phyloP scores from a whole-genome alignment of 2,113 vertebrate genomes.

The Copsychus sechellarum region DNA sequence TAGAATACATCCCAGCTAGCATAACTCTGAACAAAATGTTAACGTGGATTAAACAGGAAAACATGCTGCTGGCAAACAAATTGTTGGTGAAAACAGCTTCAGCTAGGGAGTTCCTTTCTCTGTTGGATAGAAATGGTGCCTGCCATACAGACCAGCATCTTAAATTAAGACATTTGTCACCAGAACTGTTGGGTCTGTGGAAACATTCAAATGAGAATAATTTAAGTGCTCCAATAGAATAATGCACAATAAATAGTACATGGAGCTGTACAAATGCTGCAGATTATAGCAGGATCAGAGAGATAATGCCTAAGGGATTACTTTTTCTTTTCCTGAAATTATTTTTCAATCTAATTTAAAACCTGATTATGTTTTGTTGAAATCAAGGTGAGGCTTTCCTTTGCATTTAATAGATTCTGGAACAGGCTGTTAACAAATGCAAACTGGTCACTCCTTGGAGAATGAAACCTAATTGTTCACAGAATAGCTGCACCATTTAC shows the following conservation, averaged over 20 bases:
- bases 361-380: neutral
- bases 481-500: neutral
- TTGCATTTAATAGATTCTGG: neutral
- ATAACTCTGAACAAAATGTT: constrained; percentile 53
- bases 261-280: constrained; percentile 18
- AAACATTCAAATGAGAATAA: constrained; percentile 29
- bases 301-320: constrained; percentile 39
- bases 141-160: neutral
- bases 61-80: constrained; percentile 39
- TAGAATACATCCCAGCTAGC: constrained; percentile 40
- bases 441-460: neutral
- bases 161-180: constrained; percentile 49
- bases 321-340: constrained; percentile 38
- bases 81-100: constrained; percentile 16
- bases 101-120: constrained; percentile 33
- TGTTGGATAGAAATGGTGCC: neutral
- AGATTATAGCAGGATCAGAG: constrained; percentile 26
- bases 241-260: constrained; percentile 25
- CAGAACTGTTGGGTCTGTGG: neutral
- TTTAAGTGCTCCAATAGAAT: neutral
- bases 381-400: constrained; percentile 23
- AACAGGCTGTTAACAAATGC: neutral
- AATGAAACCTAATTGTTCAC: neutral
- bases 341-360: constrained; percentile 29
- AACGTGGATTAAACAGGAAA: constrained; percentile 50